Evolutionary conservation across 2,113 vertebrate genomes (phyloP).

Genomic region (Leptobrachium leishanense): DNA sequence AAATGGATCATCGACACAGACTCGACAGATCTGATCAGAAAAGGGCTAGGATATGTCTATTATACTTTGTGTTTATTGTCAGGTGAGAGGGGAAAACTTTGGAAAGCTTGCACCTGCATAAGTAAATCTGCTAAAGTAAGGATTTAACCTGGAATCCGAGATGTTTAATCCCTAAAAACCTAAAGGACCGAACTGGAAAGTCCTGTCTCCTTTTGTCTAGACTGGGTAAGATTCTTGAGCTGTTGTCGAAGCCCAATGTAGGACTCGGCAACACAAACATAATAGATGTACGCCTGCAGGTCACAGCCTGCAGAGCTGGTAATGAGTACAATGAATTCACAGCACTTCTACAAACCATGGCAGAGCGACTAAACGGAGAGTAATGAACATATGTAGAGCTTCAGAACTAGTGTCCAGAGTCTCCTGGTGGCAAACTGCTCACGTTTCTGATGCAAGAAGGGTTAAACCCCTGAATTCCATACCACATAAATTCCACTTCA

Average conservation of each 20-base stretch:
- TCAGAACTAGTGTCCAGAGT: background rate
- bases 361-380: background rate
- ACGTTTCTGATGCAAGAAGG: background rate
- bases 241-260: background rate
- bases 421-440: background rate
- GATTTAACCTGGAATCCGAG: conserved; percentile 15
- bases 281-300: background rate
- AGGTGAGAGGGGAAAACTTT: background rate
- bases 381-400: no score
- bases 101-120: background rate
- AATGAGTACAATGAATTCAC: background rate
- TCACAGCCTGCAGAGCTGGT: conserved; percentile 3
- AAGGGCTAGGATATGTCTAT: no score
- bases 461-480: conserved; percentile 30
- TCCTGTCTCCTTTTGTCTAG: conserved; percentile 41
- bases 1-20: no score
- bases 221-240: conserved; percentile 12
- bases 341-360: background rate
- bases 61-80: background rate
- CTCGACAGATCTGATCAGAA: no score
- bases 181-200: conserved; percentile 13
- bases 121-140: background rate
- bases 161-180: conserved; percentile 15
- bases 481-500: conserved; percentile 31
- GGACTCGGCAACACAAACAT: conserved; percentile 1